Evolutionary conservation across 2,888 invertebrate genomes (phyloP).

Genomic region (Tachina fera): DNA sequence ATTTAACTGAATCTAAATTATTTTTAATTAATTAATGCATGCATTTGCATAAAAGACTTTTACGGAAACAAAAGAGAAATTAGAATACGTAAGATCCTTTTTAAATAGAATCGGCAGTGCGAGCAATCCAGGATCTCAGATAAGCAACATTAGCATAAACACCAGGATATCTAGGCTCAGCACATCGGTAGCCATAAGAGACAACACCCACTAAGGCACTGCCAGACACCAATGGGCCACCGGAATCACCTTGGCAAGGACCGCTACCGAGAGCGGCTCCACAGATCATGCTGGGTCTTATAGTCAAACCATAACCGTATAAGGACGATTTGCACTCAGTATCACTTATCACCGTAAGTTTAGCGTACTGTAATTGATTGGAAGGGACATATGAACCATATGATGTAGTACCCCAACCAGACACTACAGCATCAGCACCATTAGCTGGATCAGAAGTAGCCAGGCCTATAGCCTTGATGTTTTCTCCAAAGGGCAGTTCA

Average conservation of each 20-base stretch:
- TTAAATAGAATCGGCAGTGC: not conserved
- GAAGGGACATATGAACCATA: not conserved
- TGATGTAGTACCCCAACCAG: constrained; percentile 73
- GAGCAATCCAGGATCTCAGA: constrained; percentile 73
- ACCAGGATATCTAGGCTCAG: constrained; percentile 75
- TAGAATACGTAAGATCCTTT: no score
- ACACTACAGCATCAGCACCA: constrained; percentile 60
- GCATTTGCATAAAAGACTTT: no score
- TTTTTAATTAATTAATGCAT: no score
- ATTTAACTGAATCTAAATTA: no score
- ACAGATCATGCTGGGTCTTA: constrained; percentile 74
- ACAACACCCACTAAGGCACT: constrained; percentile 77
- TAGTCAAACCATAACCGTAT: constrained; percentile 79
- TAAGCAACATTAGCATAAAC: constrained; percentile 77
- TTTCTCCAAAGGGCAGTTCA: constrained; percentile 75
- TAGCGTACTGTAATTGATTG: constrained; percentile 80
- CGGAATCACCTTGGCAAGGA: constrained; percentile 79
- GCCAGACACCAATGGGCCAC: constrained; percentile 77
- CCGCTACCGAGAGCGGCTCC: constrained; percentile 75
- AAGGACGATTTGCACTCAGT: constrained; percentile 81
- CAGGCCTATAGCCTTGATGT: constrained; percentile 82
- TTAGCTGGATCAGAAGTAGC: constrained; percentile 73
- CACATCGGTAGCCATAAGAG: constrained; percentile 78
- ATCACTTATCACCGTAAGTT: constrained; percentile 81
- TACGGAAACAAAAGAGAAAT: no score